A percentile compares a stretch with the other conserved stretches of the same genome.
Conservation (phyloP, 2,888 invertebrate genomes). For the Pinctada fucata region DNA sequence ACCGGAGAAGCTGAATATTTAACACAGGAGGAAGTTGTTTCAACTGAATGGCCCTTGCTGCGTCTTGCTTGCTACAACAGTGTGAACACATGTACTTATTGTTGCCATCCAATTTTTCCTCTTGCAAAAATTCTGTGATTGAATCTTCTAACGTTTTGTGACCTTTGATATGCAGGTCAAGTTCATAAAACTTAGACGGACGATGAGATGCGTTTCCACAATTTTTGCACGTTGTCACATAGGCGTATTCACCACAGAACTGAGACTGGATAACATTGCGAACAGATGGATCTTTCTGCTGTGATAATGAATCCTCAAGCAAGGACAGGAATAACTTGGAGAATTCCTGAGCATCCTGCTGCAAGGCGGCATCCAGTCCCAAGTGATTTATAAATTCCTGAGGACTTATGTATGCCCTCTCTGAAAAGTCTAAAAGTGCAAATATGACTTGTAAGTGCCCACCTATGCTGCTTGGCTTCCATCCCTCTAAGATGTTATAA, state of each 20-base stretch:
- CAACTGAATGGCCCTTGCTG: slow-evolving; percentile 80
- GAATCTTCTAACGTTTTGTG: slow-evolving; percentile 79
- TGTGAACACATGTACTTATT: slow-evolving; percentile 81
- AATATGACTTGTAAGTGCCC: slow-evolving; percentile 82
- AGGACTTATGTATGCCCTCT: slow-evolving; percentile 80
- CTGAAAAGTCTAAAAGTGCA: slow-evolving; percentile 81
- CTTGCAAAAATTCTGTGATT: slow-evolving; percentile 80
- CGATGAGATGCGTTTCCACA: slow-evolving; percentile 80
- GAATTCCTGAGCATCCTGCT: slow-evolving; percentile 83
- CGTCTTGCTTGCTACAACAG: slow-evolving; percentile 81
- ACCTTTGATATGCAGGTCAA: slow-evolving; percentile 81
- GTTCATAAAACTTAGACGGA: slow-evolving; percentile 81
- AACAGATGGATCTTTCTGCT: slow-evolving; percentile 69
- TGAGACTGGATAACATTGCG: slow-evolving; percentile 77
- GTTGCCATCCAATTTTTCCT: slow-evolving; percentile 81
- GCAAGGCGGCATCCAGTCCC: slow-evolving; percentile 80
- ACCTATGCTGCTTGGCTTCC: slow-evolving; percentile 69
- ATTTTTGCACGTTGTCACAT: slow-evolving; percentile 79
- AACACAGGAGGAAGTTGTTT: slow-evolving; percentile 81
- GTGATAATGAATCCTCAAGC: slow-evolving; percentile 79
- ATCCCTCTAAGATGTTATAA: slow-evolving; percentile 37
- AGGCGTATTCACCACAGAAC: slow-evolving; percentile 79
- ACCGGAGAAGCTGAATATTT: slow-evolving; percentile 82
- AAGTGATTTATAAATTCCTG: slow-evolving; percentile 80
- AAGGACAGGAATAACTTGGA: slow-evolving; percentile 81